Evolutionary conservation across 2,797 vertebrate species (phyloP).

Genomic region (Lepus townsendii): DNA sequence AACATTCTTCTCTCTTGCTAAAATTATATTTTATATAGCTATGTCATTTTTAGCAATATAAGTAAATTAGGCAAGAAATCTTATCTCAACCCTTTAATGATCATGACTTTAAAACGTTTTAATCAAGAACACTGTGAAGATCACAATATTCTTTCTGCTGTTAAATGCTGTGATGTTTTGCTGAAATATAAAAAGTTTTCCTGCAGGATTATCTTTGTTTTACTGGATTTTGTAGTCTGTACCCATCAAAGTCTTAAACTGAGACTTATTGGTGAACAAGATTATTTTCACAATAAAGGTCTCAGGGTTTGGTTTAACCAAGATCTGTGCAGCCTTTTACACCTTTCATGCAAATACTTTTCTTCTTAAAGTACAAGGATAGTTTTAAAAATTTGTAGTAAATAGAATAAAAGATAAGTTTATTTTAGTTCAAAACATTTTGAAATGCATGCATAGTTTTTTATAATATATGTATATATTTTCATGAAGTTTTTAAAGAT

Average conservation of each 20-base stretch:
- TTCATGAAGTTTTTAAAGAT: too few relatives aligned
- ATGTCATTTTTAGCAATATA: not conserved
- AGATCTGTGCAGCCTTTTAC: not conserved
- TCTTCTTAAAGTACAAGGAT: not conserved
- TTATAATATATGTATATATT: too few relatives aligned
- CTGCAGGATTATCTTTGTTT: not conserved
- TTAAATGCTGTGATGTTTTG: not conserved
- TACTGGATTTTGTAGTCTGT: not conserved
- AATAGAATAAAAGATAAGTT: too few relatives aligned
- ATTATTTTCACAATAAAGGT: slow-evolving; percentile 3
- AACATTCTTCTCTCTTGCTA: not conserved
- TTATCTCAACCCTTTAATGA: not conserved
- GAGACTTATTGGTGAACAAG: not conserved
- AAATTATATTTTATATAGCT: not conserved
- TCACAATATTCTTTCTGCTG: not conserved
- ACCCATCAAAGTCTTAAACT: not conserved
- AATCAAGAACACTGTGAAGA: not conserved
- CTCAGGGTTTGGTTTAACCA: not conserved
- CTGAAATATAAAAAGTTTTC: not conserved
- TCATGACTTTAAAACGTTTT: not conserved
- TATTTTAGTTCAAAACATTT: too few relatives aligned
- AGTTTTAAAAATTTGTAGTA: too few relatives aligned
- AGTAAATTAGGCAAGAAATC: not conserved
- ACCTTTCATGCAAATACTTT: not conserved
- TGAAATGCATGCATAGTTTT: too few relatives aligned